Evolutionary conservation across 2,113 vertebrate species (phyloP), one percentile per base, ranked within the genome.

Genomic region (Mixornis gularis): DNA sequence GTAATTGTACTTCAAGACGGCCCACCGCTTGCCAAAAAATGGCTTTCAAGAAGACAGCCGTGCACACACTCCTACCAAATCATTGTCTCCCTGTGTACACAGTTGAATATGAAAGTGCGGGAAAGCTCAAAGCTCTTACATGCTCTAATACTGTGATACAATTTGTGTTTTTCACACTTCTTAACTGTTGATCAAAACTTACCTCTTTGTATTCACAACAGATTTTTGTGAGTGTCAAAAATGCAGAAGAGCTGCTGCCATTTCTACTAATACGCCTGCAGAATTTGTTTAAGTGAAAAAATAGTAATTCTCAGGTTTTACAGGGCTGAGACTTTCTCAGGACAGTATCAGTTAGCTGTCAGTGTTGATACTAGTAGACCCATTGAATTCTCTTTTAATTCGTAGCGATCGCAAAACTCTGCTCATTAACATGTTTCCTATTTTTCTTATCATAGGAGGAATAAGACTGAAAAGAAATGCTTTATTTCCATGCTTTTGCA

Each of bases 91-190:
- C 0, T 53, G 5, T 76, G 62, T 72, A 41, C 20, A 12, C 36
- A 14, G 18, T 52, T 66, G 25, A 63, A 63, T 0, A 5, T 2
- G 1, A 26, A 63, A 56, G 6, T 13, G 15, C 0, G 2, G 18
- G 17, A 72, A 88, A 26, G 15, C 22, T 74, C 40, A 56, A 40
- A 63, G 36, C 14, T 49, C 25, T 27, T 71, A 21, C 8, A 0
- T 20, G 14, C 46, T 70, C 11, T 41, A 49, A 10, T 59, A 90
- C 19, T 6, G 32, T 38, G 6, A 24, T 2, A 3, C 8, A 36
- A 3, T 24, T 51, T 71, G 30, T 49, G 18, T 3, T 63, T 17
- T 30, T 72, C 26, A 8, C 5, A 5, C 8, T 63, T 73, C 3
- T 41, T 62, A 49, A 20, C 3, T 5, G 0, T 55, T 76, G 2